Evolutionary conservation across 2,797 vertebrate species (phyloP).

Genomic region (Mionectes olivaceus): DNA sequence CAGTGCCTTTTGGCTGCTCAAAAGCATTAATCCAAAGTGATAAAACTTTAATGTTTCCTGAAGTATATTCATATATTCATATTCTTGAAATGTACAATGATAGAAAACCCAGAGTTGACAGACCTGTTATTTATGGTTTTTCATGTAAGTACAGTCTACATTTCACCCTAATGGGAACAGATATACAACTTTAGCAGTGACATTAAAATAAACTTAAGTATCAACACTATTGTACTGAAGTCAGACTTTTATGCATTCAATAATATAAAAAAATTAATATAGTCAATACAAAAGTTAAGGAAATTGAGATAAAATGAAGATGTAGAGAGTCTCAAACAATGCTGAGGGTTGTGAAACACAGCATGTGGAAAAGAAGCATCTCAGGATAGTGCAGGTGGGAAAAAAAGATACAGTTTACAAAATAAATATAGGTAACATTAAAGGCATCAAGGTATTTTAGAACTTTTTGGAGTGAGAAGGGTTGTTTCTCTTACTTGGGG

Average conservation of each 20-base stretch:
- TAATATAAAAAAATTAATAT: fast-evolving
- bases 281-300: not conserved
- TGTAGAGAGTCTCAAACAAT: not conserved
- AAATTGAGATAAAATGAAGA: not conserved
- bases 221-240: not conserved
- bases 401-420: not conserved
- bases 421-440: not conserved
- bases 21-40: not conserved
- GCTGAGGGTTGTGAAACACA: not conserved
- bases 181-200: not conserved
- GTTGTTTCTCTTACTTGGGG: not conserved
- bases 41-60: not conserved
- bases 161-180: not conserved
- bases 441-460: not conserved
- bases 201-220: not conserved
- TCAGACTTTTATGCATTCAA: not conserved
- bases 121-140: not conserved
- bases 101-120: not conserved
- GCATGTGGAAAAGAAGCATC: not conserved
- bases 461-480: not conserved
- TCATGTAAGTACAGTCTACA: not conserved
- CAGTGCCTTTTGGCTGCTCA: not conserved
- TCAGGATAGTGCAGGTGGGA: not conserved
- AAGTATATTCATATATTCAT: not conserved
- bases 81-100: not conserved